These are phyloP conservation scores for Aleiodes sp. DNA, from an alignment of 1,140 invertebrate genomes.

Conservation along the genomic window DNA sequence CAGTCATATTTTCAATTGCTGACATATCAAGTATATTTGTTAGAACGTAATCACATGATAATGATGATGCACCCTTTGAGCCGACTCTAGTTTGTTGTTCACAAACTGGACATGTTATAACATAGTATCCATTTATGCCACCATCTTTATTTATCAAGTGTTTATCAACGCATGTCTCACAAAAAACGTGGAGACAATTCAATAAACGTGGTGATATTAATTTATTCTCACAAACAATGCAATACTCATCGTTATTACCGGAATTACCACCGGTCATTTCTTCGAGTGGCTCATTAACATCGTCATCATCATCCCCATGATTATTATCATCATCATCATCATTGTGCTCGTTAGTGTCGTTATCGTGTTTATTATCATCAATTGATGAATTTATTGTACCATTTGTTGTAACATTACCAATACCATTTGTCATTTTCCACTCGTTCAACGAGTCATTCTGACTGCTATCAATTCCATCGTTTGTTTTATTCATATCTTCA, in stretches of 20 bases:
- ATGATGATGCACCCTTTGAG: constrained; percentile 75
- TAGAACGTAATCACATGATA: constrained; percentile 84
- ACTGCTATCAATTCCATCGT: constrained; percentile 22
- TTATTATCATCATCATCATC: background rate
- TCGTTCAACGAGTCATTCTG: constrained; percentile 26
- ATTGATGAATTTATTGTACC: background rate
- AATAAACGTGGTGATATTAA: constrained; percentile 84
- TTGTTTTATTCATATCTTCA: background rate
- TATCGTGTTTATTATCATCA: background rate
- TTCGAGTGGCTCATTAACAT: constrained; percentile 47
- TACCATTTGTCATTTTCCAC: constrained; percentile 22
- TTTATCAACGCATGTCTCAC: constrained; percentile 87
- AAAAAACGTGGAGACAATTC: constrained; percentile 92
- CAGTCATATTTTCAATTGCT: constrained; percentile 77
- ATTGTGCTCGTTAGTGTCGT: background rate
- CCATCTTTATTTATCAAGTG: constrained; percentile 76
- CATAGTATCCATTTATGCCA: constrained; percentile 66
- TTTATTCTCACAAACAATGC: constrained; percentile 72
- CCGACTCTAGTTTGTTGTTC: constrained; percentile 83
- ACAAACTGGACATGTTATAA: constrained; percentile 80
- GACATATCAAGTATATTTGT: constrained; percentile 87
- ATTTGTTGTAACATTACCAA: background rate
- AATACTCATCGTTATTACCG: constrained; percentile 50
- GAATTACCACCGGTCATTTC: constrained; percentile 45
- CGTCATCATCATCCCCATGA: constrained; percentile 33